These are phyloP conservation scores for Zaprionus obscuricornis DNA, from an alignment of 2,888 invertebrate species.

Conservation along the genomic window DNA sequence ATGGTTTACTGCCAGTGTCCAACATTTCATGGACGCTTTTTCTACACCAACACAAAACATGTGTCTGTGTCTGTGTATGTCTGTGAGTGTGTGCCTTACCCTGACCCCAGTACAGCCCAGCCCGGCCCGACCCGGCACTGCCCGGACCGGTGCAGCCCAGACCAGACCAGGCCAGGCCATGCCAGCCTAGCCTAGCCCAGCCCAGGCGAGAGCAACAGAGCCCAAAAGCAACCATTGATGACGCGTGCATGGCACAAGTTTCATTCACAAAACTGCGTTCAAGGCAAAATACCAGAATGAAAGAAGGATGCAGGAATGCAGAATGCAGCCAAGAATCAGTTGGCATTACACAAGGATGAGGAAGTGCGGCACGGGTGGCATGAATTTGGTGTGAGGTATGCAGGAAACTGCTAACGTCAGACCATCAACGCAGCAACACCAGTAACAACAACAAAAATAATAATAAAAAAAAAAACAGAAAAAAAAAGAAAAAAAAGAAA, in stretches of 20 bases:
- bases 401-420: slow-evolving; percentile 23
- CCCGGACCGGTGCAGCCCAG: too few species aligned
- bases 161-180: too few species aligned
- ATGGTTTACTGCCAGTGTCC: slow-evolving; percentile 8
- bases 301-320: background rate
- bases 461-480: too few species aligned
- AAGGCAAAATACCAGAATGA: slow-evolving; percentile 41
- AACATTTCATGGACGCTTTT: slow-evolving; percentile 25
- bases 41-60: background rate
- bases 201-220: slow-evolving; percentile 10
- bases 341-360: too few species aligned
- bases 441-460: background rate
- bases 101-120: too few species aligned
- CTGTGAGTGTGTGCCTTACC: background rate
- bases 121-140: too few species aligned
- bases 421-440: background rate
- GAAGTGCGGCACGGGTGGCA: background rate
- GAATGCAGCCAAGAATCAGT: background rate
- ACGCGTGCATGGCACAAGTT: slow-evolving; percentile 47
- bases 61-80: background rate
- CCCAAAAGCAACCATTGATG: slow-evolving; percentile 60
- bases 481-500: too few species aligned
- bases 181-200: too few species aligned
- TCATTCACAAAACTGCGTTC: slow-evolving; percentile 72
- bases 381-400: background rate